These are phyloP conservation scores for Sebastes miniatus DNA, from an alignment of 2,797 vertebrate species.

Conservation along the genomic window DNA sequence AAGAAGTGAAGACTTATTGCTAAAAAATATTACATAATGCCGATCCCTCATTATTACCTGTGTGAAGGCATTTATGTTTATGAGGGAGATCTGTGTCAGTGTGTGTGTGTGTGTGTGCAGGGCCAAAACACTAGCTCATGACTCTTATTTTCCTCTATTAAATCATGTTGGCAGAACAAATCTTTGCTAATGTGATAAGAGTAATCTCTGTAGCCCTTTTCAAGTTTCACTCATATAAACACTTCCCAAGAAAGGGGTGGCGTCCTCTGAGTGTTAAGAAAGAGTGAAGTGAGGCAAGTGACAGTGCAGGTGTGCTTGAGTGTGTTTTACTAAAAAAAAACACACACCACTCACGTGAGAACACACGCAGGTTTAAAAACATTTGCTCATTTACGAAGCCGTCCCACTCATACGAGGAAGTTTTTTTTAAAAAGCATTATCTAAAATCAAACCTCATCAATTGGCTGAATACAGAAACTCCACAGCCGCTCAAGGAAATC, in stretches of 20 bases:
- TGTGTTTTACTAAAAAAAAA: slow-evolving; percentile 23
- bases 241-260: slow-evolving; percentile 9
- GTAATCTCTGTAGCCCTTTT: slow-evolving; percentile 73
- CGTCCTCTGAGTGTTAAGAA: slow-evolving; percentile 32
- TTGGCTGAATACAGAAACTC: slow-evolving; percentile 62
- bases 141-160: neutral
- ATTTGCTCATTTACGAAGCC: slow-evolving; percentile 63
- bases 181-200: slow-evolving; percentile 43
- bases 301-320: slow-evolving; percentile 68
- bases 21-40: slow-evolving; percentile 38
- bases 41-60: slow-evolving; percentile 13
- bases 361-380: slow-evolving; percentile 62
- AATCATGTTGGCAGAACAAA: slow-evolving; percentile 21
- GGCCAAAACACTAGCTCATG: slow-evolving; percentile 12
- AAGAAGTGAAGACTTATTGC: slow-evolving; percentile 33
- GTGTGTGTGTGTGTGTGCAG: slow-evolving; percentile 22
- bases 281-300: slow-evolving; percentile 61
- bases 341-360: slow-evolving; percentile 53
- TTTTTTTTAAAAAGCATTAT: slow-evolving; percentile 61
- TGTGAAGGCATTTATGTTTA: slow-evolving; percentile 32
- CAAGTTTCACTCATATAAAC: slow-evolving; percentile 49
- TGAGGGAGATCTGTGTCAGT: slow-evolving; percentile 15
- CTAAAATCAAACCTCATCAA: slow-evolving; percentile 67
- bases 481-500: slow-evolving; percentile 68
- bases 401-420: slow-evolving; percentile 60